Conservation (phyloP, 2,113 vertebrate genomes). For the Asarcornis scutulata region DNA sequence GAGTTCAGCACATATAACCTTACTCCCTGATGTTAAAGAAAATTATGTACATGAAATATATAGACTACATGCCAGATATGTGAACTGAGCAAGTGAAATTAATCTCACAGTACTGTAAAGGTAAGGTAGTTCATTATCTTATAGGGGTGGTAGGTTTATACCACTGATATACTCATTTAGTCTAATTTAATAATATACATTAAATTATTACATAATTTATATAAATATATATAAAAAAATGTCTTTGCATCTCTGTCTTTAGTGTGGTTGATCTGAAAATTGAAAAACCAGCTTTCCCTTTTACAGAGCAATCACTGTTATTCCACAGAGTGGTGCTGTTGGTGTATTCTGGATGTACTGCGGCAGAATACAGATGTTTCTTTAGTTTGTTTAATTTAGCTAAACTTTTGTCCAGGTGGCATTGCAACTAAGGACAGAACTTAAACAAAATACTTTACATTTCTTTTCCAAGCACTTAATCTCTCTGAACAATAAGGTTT, state of each 20-base stretch:
- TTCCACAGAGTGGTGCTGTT: conserved; percentile 72
- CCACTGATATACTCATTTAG: background rate
- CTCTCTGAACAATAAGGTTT: background rate
- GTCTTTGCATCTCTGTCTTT: background rate
- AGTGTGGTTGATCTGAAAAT: fast-evolving
- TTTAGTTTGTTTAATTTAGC: background rate
- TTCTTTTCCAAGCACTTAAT: background rate
- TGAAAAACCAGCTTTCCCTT: background rate
- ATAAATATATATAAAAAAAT: background rate
- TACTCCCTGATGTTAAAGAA: background rate
- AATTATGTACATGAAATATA: background rate
- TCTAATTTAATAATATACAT: background rate
- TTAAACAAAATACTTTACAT: conserved; percentile 6
- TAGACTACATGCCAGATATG: background rate
- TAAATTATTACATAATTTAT: background rate
- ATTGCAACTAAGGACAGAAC: conserved; percentile 7
- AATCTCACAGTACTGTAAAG: background rate
- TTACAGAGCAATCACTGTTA: background rate
- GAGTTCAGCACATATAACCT: background rate
- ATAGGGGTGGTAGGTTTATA: background rate
- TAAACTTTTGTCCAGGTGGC: conserved; percentile 26
- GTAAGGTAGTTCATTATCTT: background rate
- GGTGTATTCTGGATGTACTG: background rate
- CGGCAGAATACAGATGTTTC: background rate
- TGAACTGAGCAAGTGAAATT: background rate